Percentiles rank a stretch among this genome's conserved stretches.
phyloP scores from a whole-genome alignment of 1,140 invertebrate species.

The Littorina saxatilis region DNA sequence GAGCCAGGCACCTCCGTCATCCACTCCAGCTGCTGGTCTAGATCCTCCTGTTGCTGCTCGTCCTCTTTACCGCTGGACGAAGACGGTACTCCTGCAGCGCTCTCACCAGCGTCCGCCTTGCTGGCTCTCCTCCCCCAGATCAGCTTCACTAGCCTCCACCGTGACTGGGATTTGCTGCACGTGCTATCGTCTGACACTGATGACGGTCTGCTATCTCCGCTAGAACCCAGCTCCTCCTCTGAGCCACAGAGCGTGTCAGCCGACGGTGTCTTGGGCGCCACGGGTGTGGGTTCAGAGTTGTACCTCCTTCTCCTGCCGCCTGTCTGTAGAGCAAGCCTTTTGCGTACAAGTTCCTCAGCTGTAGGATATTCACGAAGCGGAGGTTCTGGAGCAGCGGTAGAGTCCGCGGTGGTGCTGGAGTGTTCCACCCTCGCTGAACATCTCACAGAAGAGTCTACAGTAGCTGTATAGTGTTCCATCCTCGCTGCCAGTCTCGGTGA shows the following conservation, averaged over 20 bases:
- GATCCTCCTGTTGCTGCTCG: not conserved
- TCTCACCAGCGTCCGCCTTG: too few species aligned
- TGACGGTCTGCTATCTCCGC: not conserved
- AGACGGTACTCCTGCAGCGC: too few species aligned
- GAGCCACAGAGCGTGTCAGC: not conserved
- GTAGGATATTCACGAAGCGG: too few species aligned
- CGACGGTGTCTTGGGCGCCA: not conserved
- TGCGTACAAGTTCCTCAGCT: too few species aligned
- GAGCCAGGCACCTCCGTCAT: not conserved
- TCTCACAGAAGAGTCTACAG: too few species aligned
- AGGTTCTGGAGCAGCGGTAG: too few species aligned
- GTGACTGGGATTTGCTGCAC: not conserved
- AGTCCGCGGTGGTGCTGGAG: too few species aligned
- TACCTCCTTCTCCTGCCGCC: not conserved
- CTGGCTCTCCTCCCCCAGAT: not conserved
- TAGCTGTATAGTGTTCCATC: too few species aligned
- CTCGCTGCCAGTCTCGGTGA: too few species aligned
- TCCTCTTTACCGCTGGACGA: not conserved
- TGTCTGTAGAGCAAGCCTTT: not conserved
- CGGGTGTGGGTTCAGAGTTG: not conserved
- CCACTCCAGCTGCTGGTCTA: constrained; percentile 6
- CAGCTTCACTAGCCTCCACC: not conserved
- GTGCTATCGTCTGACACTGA: not conserved
- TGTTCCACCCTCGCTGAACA: too few species aligned
- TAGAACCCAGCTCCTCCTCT: not conserved